These are phyloP conservation scores for Paralinhomoeus sp. DNA, from an alignment of 2,888 invertebrate species.

Conservation along the genomic window DNA sequence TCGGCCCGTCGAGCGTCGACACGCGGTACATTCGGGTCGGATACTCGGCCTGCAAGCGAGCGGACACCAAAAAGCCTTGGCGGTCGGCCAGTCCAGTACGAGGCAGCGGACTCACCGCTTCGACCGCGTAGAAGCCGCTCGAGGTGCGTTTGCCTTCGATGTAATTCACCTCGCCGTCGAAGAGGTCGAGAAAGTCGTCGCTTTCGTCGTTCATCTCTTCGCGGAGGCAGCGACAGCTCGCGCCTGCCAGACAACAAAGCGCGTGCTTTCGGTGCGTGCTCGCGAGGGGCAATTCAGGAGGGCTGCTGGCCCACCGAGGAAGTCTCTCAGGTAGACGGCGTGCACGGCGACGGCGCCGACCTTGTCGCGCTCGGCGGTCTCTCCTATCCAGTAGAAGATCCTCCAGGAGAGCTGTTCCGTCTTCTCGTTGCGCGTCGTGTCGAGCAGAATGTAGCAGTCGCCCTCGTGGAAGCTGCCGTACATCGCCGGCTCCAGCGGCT, in stretches of 20 bases:
- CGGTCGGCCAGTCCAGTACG: too few relatives aligned
- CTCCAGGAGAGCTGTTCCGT: constrained; percentile 64
- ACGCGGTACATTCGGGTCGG: constrained; percentile 17
- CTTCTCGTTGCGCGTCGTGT: constrained; percentile 12
- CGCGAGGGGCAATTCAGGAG: too few relatives aligned
- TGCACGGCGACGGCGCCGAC: constrained; percentile 90
- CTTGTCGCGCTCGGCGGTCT: constrained; percentile 57
- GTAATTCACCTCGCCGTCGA: constrained; percentile 69
- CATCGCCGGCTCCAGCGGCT: constrained; percentile 54
- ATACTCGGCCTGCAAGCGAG: not conserved
- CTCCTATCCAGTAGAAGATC: constrained; percentile 98
- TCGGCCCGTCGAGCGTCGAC: constrained; percentile 9
- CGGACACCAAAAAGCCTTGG: not conserved
- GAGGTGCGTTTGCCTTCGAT: constrained; percentile 92
- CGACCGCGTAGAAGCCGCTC: constrained; percentile 87
- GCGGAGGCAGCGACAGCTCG: constrained; percentile 40
- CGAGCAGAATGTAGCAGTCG: constrained; percentile 74
- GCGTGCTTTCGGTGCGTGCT: too few relatives aligned
- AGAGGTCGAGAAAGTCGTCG: constrained; percentile 74
- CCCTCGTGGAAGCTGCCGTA: constrained; percentile 94
- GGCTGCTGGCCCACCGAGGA: constrained; percentile 61
- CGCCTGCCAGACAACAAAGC: too few relatives aligned
- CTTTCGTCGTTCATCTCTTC: constrained; percentile 94
- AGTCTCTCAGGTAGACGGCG: constrained; percentile 87
- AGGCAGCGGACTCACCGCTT: constrained; percentile 8